A percentile compares a stretch with the other conserved stretches of the same genome.
Evolutionary conservation across 2,888 invertebrate species (phyloP).

Genomic region (Drosophila lutescens): DNA sequence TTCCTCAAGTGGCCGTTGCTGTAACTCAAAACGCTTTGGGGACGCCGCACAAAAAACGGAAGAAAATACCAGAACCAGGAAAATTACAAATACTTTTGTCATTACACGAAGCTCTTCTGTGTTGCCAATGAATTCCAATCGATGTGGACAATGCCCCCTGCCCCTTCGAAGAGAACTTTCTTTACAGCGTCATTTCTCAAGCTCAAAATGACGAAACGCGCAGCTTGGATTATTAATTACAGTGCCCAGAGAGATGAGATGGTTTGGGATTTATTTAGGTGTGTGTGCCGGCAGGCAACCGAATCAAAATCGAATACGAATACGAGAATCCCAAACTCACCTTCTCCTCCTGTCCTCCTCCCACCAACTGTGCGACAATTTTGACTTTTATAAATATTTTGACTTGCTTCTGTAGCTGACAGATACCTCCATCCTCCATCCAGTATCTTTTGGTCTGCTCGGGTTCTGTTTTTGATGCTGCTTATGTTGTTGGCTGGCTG

Average conservation of each 20-base stretch:
- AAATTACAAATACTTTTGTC: conserved; percentile 78
- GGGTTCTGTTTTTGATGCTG: conserved; percentile 38
- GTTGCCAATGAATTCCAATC: conserved; percentile 68
- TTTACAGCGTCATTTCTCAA: conserved; percentile 72
- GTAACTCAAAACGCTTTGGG: conserved; percentile 70
- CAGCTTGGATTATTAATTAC: conserved; percentile 80
- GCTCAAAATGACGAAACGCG: conserved; percentile 77
- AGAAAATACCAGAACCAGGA: conserved; percentile 45
- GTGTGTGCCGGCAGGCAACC: conserved; percentile 24
- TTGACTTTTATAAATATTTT: conserved; percentile 81
- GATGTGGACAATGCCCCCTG: conserved; percentile 34
- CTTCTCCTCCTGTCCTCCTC: conserved; percentile 36
- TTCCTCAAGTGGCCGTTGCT: conserved; percentile 60
- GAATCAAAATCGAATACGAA: conserved; percentile 77
- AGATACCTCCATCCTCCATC: conserved; percentile 13
- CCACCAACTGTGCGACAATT: conserved; percentile 68
- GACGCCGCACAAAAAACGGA: conserved; percentile 39
- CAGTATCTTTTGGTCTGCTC: conserved; percentile 15
- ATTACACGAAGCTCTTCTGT: conserved; percentile 49
- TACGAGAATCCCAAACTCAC: conserved; percentile 35
- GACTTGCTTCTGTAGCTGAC: conserved; percentile 63
- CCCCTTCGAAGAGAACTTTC: conserved; percentile 23
- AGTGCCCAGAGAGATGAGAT: conserved; percentile 39
- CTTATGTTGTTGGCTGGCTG: conserved; percentile 19
- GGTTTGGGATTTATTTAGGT: conserved; percentile 65